Base-by-base conservation (phyloP, 1,140 invertebrate genomes). In the Notospermus geniculatus region DNA sequence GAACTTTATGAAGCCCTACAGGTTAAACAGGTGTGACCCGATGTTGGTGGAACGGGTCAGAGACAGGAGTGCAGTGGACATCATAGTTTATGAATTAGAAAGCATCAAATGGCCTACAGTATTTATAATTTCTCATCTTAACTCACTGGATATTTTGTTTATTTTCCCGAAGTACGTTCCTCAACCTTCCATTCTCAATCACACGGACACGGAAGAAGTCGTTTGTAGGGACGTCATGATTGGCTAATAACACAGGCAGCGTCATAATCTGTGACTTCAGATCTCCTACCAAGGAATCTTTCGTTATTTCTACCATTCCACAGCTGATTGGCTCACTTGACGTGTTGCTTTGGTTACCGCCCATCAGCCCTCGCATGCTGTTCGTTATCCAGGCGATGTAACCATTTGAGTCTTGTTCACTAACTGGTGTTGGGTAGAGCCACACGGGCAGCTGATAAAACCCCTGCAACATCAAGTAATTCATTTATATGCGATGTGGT, bases 271-370 rank as follows among this genome's bases (percentile, higher is more conserved):
- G 67, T 2, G 59, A 39, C 36, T 75, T 73, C 17, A 78, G 58
- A n/a, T 76, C 75, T 36, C 67, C 59, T 23, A 78, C 58, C 0
- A 69, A 70, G 1, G 66, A 57, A 11, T 69, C 60, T 25, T 71
- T 68, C 1, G 63, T 62, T 17, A 78, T 70, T 52, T 72, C 66
- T 13, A 77, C 52, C n/a, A 70, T 68, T 17, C 75, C 76, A 11
- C 76, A 17, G 27, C 61, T 50, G 0, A 65, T 25, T 11, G 65
- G 68, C 4, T 9, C 57, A 45, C 13, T n/a, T 2, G 39, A 36
- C 7, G 15, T 7, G 2, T 5, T 27, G 4, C 9, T 9, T n/a
- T 50, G 4, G 4, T 9, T n/a, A 27, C 25, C 25, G 25, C 46
- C n/a, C n/a, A 50, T 23, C 46, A 50, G 13, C 2, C 17, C 25